Base-by-base conservation (phyloP, 2,113 vertebrate genomes). In the Pardalotus punctatus region DNA sequence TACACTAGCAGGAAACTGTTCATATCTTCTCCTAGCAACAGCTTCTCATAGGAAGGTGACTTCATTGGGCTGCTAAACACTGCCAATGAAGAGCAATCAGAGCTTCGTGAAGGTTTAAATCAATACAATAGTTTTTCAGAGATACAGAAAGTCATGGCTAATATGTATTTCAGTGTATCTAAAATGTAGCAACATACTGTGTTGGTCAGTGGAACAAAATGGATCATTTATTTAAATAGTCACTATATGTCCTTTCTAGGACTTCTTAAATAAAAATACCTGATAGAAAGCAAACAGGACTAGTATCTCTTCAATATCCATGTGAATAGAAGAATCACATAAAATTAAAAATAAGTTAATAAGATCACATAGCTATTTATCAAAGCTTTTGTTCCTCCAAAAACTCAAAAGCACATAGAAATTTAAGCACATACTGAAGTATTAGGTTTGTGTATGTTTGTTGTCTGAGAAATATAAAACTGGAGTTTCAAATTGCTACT, bases 91-190 rank as follows among this genome's bases (percentile, higher is more conserved):
- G 70, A 88, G 38, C 69, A 72, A 78, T 54, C 45, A 53, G 35
- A 88, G 57, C 22, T 69, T 85, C 27, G 36, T n/a, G 82, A 88
- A 96, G 38, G 35, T 86, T 92, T 89, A 58, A 91, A 97, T 71
- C 67, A 86, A 87, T 33, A 93, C 15, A 81, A 78, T 11, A 85
- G 24, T n/a, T 86, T 86, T 90, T 69, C 29, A 66, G 48, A 83
- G 60, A 73, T 42, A 45, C 8, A 80, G 9, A 21, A 72, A 85
- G n/a, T 57, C 36, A 36, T 11, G 13, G 77, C 7, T 45, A 31
- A 23, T 21, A 36, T 1, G 9, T 21, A 76, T 40, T 31, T 56
- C 79, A 65, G 28, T 12, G 10, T 29, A 57, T 36, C 28, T 50
- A 73, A 80, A 81, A 90, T 18, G 29, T 28, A 88, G 64, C 96